A percentile compares a stretch with the other conserved stretches of the same genome.
phyloP scores from a whole-genome alignment of 2,888 invertebrate species.

The Ophion obscuratus region DNA sequence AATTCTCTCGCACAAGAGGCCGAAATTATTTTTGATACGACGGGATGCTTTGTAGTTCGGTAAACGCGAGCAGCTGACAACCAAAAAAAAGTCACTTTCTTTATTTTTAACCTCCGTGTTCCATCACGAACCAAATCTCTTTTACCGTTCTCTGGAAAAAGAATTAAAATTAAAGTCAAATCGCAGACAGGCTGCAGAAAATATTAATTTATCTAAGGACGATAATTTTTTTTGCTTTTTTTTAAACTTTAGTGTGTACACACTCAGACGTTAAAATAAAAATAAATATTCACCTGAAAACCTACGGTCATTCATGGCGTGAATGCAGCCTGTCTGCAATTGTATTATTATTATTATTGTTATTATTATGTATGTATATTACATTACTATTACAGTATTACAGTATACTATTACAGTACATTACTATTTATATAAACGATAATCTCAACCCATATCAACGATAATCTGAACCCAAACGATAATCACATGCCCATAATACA shows the following conservation, averaged over 20 bases:
- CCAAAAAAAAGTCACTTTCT: not conserved
- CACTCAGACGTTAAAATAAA: too few species aligned
- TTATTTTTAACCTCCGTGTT: not conserved
- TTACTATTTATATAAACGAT: too few species aligned
- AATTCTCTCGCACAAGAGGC: constrained; percentile 26
- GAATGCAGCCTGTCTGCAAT: too few species aligned
- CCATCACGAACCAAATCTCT: not conserved
- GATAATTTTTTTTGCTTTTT: not conserved
- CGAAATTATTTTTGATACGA: constrained; percentile 18
- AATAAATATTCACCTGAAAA: too few species aligned
- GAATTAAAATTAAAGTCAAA: not conserved
- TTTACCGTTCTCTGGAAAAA: not conserved
- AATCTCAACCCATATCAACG: too few species aligned
- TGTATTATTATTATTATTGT: not conserved
- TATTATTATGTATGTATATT: not conserved
- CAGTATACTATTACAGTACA: too few species aligned
- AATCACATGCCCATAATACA: too few species aligned
- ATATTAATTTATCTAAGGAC: not conserved
- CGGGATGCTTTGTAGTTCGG: constrained; percentile 6
- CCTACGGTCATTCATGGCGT: too few species aligned
- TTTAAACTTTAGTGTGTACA: too few species aligned
- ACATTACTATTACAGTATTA: too few species aligned
- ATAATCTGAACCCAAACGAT: too few species aligned
- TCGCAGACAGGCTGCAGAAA: not conserved
- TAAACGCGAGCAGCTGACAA: constrained; percentile 5